Percentiles rank a stretch among this genome's conserved stretches.
These are phyloP conservation scores for Pseudomyrmex concolor DNA, from an alignment of 1,140 invertebrate genomes.

Conservation along the genomic window DNA sequence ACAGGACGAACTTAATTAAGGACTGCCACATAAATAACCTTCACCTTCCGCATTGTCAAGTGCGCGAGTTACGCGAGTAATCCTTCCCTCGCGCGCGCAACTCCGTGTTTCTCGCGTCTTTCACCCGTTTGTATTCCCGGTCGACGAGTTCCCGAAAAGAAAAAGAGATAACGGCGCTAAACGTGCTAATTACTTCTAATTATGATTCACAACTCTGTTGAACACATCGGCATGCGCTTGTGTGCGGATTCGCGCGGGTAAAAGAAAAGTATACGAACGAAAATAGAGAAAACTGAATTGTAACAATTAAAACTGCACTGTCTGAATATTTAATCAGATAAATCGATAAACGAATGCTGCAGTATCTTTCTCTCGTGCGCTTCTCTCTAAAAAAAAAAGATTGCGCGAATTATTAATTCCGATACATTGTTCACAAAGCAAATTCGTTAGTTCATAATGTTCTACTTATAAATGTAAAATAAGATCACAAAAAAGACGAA, in stretches of 20 bases:
- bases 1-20: slow-evolving; percentile 67
- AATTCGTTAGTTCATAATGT: no score
- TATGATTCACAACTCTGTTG: slow-evolving; percentile 30
- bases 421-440: no score
- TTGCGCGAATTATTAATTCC: no score
- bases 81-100: slow-evolving; percentile 45
- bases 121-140: slow-evolving; percentile 66
- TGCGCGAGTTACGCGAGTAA: slow-evolving; percentile 60
- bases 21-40: slow-evolving; percentile 68
- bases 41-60: slow-evolving; percentile 59
- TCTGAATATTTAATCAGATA: no score
- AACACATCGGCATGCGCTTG: not conserved
- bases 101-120: slow-evolving; percentile 37
- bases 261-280: not conserved
- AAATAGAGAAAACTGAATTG: not conserved
- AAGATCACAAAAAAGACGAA: no score
- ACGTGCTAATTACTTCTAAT: slow-evolving; percentile 23
- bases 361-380: no score
- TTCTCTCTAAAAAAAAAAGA: no score
- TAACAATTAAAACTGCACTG: slow-evolving; percentile 4
- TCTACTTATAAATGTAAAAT: no score
- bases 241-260: not conserved
- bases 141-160: slow-evolving; percentile 51
- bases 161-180: slow-evolving; percentile 1
- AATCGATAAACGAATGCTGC: no score